Conservation (phyloP, 2,113 vertebrate species). For the Atherinomorus stipes region DNA sequence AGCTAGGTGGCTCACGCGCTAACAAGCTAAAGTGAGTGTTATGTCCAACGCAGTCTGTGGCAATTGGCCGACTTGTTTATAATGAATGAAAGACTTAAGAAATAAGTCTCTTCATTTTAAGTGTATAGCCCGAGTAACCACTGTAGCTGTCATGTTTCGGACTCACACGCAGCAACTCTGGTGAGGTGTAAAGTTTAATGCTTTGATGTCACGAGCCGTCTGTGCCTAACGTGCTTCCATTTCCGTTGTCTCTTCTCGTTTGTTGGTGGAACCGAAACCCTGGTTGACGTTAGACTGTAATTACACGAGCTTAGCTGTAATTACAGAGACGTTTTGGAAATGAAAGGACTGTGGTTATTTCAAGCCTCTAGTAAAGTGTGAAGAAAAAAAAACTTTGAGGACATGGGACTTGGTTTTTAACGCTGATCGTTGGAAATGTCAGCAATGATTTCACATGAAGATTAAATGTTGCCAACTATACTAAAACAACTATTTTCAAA, state of each 20-base stretch:
- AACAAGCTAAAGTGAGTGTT: conserved; percentile 56
- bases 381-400: no score
- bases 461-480: no score
- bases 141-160: not conserved
- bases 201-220: not conserved
- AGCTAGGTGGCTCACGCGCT: conserved; percentile 59
- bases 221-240: conserved; percentile 15
- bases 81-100: conserved; percentile 50
- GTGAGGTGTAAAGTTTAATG: conserved; percentile 8
- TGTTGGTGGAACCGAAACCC: not conserved
- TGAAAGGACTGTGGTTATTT: not conserved
- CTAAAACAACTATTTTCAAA: no score
- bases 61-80: not conserved
- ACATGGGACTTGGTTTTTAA: no score
- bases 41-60: conserved; percentile 33
- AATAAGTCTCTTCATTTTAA: not conserved
- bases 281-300: not conserved
- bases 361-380: not conserved
- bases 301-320: not conserved
- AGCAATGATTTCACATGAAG: no score
- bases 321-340: not conserved
- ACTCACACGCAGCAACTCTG: not conserved
- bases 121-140: not conserved
- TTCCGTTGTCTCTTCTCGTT: conserved; percentile 17
- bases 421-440: no score